Conservation (phyloP, 2,888 invertebrate species). For the Drosophila longiperda region DNA sequence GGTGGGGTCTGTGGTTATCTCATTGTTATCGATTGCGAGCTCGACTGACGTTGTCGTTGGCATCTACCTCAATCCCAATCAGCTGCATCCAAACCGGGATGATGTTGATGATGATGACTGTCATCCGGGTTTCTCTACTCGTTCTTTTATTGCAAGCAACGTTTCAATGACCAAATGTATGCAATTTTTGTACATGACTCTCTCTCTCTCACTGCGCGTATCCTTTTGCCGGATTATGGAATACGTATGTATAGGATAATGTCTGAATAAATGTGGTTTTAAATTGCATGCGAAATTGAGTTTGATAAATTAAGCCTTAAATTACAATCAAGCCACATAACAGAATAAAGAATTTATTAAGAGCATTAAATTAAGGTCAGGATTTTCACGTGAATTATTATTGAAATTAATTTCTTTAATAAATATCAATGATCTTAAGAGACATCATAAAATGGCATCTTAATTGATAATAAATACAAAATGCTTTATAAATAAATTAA, state of each 20-base stretch:
- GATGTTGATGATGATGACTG: conserved; percentile 44
- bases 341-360: conserved; percentile 1
- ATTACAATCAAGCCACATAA: conserved; percentile 24
- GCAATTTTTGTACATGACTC: conserved; percentile 42
- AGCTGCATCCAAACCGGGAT: conserved; percentile 40
- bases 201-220: not conserved
- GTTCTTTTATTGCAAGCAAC: conserved; percentile 50
- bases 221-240: conserved; percentile 28
- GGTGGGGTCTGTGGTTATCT: conserved; percentile 16
- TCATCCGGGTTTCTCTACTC: conserved; percentile 39
- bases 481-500: not conserved
- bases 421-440: not conserved
- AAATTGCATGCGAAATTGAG: conserved; percentile 50
- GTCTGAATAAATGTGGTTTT: conserved; percentile 42
- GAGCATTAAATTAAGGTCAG: conserved; percentile 5
- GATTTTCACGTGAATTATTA: not conserved
- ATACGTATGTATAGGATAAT: conserved; percentile 38
- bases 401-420: conserved; percentile 5
- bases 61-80: conserved; percentile 41
- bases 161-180: conserved; percentile 55
- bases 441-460: too few relatives aligned
- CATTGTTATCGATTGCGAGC: conserved; percentile 31
- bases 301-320: conserved; percentile 34
- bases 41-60: not conserved
- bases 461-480: not conserved